phyloP scores from a whole-genome alignment of 1,140 invertebrate genomes.

The Vanessa tameamea region DNA sequence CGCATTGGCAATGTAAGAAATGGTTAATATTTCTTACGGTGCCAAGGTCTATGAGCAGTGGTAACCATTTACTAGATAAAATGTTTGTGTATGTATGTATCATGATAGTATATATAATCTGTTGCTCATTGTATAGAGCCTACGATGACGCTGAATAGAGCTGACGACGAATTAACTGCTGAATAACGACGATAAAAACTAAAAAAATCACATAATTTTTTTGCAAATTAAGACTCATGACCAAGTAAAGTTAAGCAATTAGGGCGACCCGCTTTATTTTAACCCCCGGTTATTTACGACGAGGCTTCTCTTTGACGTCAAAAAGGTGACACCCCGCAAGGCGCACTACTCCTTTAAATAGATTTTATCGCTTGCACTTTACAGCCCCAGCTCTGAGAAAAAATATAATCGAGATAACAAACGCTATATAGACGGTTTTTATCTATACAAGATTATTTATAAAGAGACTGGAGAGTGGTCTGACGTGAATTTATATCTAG shows the following conservation, averaged over 20 bases:
- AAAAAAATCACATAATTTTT: neutral
- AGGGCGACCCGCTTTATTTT: slow-evolving; percentile 48
- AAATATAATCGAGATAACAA: slow-evolving; percentile 27
- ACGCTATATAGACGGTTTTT: neutral
- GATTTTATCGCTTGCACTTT: slow-evolving; percentile 40
- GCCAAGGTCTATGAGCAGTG: too few relatives aligned
- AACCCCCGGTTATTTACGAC: slow-evolving; percentile 52
- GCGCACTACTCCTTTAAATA: slow-evolving; percentile 36
- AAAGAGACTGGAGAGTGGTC: neutral
- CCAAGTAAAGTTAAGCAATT: slow-evolving; percentile 26
- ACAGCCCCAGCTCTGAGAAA: slow-evolving; percentile 27
- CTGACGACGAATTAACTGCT: neutral
- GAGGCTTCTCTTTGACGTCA: slow-evolving; percentile 48
- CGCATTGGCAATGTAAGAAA: too few relatives aligned
- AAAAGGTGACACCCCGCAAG: slow-evolving; percentile 34
- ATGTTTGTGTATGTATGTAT: too few relatives aligned
- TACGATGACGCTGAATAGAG: too few relatives aligned
- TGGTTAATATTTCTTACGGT: too few relatives aligned
- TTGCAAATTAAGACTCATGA: slow-evolving; percentile 2
- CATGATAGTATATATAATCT: too few relatives aligned
- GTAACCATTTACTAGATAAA: too few relatives aligned
- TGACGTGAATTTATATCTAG: too few relatives aligned
- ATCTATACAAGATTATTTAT: neutral
- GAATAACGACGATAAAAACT: neutral
- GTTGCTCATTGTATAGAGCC: too few relatives aligned